Percentiles rank a stretch among this genome's conserved stretches.
These are phyloP conservation scores for Pyrocoelia pectoralis DNA, from an alignment of 2,888 invertebrate genomes.

Conservation along the genomic window DNA sequence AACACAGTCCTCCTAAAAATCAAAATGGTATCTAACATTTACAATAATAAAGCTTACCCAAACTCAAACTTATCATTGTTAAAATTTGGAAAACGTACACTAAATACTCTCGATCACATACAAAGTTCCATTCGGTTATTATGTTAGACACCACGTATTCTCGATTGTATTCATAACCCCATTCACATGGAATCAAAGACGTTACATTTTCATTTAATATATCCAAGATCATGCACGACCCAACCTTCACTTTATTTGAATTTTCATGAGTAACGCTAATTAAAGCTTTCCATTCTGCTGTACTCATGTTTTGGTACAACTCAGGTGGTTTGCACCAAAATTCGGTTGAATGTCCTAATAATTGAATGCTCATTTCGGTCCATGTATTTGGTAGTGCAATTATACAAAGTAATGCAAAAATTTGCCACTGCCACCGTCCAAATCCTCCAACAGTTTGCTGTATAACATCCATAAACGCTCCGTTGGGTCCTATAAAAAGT, in stretches of 20 bases:
- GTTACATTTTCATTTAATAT: not conserved
- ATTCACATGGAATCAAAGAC: conserved; percentile 43
- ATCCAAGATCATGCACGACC: not conserved
- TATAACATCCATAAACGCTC: conserved; percentile 26
- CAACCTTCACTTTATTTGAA: not conserved
- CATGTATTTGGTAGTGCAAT: conserved; percentile 68
- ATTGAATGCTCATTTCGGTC: conserved; percentile 69
- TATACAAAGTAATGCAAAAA: conserved; percentile 65
- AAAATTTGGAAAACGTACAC: conserved; percentile 67
- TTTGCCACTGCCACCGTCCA: conserved; percentile 67
- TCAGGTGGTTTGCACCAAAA: conserved; percentile 64
- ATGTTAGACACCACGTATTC: conserved; percentile 69
- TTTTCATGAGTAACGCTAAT: conserved; percentile 23
- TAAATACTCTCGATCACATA: conserved; percentile 67
- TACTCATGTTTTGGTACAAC: conserved; percentile 46
- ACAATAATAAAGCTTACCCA: conserved; percentile 54
- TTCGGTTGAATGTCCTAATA: conserved; percentile 67
- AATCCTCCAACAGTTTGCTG: conserved; percentile 63
- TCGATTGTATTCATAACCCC: conserved; percentile 64
- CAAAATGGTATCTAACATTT: too few relatives aligned
- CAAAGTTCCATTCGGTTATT: conserved; percentile 71
- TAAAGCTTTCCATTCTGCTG: conserved; percentile 61
- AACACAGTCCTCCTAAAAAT: conserved; percentile 62
- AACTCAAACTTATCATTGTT: conserved; percentile 70
- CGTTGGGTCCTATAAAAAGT: not conserved